These are phyloP conservation scores for Nyctalus aviator DNA, from an alignment of 2,797 vertebrate genomes.

Conservation along the genomic window DNA sequence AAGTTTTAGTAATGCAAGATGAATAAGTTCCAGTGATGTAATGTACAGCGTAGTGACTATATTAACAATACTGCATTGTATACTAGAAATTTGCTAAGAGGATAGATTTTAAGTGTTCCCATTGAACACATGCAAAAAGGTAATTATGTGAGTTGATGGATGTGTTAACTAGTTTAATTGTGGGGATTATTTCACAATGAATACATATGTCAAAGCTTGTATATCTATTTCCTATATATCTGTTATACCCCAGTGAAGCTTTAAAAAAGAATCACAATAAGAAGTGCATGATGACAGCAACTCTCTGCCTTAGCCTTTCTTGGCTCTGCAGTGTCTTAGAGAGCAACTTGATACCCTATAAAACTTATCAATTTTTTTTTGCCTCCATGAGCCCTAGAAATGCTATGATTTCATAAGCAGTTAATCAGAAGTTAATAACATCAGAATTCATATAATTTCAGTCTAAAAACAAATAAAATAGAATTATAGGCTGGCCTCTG, in stretches of 20 bases:
- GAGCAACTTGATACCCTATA: background rate
- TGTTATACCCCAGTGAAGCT: background rate
- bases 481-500: background rate
- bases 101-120: background rate
- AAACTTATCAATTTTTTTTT: background rate
- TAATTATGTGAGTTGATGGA: background rate
- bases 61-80: background rate
- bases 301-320: background rate
- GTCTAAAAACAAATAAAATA: background rate
- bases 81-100: background rate
- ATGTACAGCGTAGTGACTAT: background rate
- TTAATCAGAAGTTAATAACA: background rate
- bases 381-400: background rate
- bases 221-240: background rate
- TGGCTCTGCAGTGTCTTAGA: background rate
- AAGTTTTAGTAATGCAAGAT: background rate
- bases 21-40: background rate
- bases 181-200: background rate
- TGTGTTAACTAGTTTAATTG: background rate
- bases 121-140: background rate
- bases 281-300: background rate
- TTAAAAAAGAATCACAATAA: background rate
- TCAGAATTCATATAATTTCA: background rate
- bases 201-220: background rate
- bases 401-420: background rate